These are phyloP conservation scores for Rissa tridactyla DNA, from an alignment of 2,113 vertebrate species.

Conservation along the genomic window DNA sequence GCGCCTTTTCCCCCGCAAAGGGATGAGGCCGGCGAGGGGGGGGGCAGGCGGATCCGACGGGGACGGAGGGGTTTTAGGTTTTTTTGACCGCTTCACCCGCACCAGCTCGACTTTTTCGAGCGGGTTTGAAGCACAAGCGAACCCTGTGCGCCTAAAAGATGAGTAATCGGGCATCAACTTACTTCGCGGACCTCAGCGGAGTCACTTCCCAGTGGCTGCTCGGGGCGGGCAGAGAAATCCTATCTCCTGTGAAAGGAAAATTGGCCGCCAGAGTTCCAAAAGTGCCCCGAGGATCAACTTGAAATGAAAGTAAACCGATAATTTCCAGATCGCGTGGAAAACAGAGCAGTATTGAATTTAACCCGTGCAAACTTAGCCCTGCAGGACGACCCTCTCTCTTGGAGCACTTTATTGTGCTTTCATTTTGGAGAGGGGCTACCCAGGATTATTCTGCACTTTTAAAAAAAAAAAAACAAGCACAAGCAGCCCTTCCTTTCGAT, in stretches of 20 bases:
- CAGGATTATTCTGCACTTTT: not conserved
- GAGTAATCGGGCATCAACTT: constrained; percentile 18
- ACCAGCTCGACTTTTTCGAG: not conserved
- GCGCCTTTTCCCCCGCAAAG: not conserved
- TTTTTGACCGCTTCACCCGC: not conserved
- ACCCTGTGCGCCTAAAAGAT: not conserved
- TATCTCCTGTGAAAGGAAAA: constrained; percentile 36
- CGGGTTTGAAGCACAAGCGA: not conserved
- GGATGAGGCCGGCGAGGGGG: no score
- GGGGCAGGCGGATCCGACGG: not conserved
- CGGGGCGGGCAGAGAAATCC: not conserved
- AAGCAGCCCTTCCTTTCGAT: not conserved
- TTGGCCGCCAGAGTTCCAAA: constrained; percentile 11
- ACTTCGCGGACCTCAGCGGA: not conserved
- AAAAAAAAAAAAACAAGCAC: not conserved
- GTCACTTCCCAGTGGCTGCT: constrained; percentile 15
- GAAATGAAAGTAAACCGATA: constrained; percentile 44
- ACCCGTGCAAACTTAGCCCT: not conserved
- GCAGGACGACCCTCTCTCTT: not conserved
- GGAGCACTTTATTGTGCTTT: not conserved
- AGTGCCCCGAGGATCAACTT: constrained; percentile 23
- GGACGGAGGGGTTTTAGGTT: not conserved
- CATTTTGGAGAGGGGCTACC: not conserved
- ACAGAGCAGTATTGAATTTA: not conserved
- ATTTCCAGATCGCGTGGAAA: constrained; percentile 46